Evolutionary conservation across 2,113 vertebrate species (phyloP).

Genomic region (Anser cygnoides): DNA sequence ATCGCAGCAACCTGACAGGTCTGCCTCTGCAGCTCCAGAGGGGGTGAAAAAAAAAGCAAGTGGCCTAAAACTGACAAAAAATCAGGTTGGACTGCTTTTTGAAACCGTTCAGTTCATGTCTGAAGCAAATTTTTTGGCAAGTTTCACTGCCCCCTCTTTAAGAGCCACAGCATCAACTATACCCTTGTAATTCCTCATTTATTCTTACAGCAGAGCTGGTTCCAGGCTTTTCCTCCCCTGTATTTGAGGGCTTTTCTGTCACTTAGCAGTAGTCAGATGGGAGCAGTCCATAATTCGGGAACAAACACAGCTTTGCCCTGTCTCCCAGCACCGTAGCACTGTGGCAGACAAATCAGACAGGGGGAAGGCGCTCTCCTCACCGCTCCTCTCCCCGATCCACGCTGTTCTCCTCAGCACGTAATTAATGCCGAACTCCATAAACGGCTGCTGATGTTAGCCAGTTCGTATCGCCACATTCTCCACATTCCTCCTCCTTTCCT

Average conservation of each 20-base stretch:
- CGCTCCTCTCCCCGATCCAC: not conserved
- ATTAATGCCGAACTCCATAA: not conserved
- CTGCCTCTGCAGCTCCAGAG: not conserved
- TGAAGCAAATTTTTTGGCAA: not conserved
- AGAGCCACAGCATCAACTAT: not conserved
- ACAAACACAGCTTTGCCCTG: not conserved
- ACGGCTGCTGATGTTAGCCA: not conserved
- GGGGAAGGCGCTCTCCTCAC: not conserved
- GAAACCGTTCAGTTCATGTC: not conserved
- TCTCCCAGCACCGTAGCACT: not conserved
- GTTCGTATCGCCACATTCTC: not conserved
- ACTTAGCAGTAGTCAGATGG: not conserved
- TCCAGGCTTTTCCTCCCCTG: not conserved
- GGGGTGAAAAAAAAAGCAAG: not conserved
- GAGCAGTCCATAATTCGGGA: not conserved
- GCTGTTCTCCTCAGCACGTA: not conserved
- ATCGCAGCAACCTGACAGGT: not conserved
- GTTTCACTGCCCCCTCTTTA: not conserved
- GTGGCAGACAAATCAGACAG: not conserved
- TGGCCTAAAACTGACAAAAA: not conserved
- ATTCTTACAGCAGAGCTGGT: not conserved
- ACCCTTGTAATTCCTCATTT: not conserved
- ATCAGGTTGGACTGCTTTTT: not conserved
- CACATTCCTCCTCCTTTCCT: not conserved
- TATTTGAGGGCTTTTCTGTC: not conserved